Base-by-base conservation (phyloP, 2,113 vertebrate species). In the Ranitomeya variabilis region DNA sequence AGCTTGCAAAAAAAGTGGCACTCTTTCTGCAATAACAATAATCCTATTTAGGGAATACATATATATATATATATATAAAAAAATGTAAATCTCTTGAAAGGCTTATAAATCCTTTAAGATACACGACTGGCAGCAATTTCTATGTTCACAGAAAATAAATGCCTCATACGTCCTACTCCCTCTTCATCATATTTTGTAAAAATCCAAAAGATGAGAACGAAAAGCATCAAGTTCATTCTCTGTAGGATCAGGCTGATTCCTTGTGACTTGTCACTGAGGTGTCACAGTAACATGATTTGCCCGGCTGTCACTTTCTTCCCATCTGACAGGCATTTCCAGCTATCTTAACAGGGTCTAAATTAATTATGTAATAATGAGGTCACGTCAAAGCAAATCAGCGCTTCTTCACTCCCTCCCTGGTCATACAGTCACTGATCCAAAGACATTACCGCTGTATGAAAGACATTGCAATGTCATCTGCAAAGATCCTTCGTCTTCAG, bases 281-380 rank as follows among this genome's bases (percentile, higher is more conserved):
- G 74, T 80, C 62, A 13, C 89, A 80, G 89, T 87, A 89, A 87
- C 55, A 78, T 21, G 83, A 89, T 89, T 91, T 90, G 86, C 86
- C 31, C 23, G 64, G 13, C 86, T 91, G 90, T 88, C 90, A 87
- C 88, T 67, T 91, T 86, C 78, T 77, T 91, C 90, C 82, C 87
- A 91, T 91, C 90, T 81, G 83, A 80, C 78, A 92, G 87, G 45
- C 80, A 69, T 90, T 90, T 91, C 86, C 62, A 90, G 92, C 81
- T 89, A 67, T 89, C 80, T 76, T 87, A n/a, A 12, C 45, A 87
- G 76, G 85, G 82, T 92, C 90, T 89, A 90, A 89, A 91, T 92
- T 91, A 91, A 91, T 93, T 91, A 60, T 62, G 23, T 85, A 74
- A 88, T 90, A 91, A 91, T 90, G 91, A 92, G 89, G 91, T 91